Evolutionary conservation across 2,113 vertebrate genomes (phyloP).

Genomic region (Entomyzon cyanotis): DNA sequence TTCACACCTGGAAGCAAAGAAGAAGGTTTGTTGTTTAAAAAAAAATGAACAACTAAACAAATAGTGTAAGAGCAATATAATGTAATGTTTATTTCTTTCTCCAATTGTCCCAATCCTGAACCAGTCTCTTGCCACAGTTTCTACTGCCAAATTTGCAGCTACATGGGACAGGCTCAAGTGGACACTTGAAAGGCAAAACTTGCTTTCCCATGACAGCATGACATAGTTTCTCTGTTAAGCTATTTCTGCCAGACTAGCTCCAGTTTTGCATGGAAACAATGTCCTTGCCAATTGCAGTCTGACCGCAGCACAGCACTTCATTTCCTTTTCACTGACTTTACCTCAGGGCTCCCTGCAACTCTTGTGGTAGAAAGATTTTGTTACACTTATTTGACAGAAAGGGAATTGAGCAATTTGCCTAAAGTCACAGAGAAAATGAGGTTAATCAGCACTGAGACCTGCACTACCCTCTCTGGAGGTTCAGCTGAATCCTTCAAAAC

Average conservation of each 20-base stretch:
- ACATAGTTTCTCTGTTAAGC: neutral
- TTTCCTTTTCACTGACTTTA: neutral
- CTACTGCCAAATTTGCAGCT: neutral
- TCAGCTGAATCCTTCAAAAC: neutral
- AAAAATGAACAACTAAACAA: neutral
- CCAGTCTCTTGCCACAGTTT: neutral
- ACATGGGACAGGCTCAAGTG: neutral
- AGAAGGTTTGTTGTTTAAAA: neutral
- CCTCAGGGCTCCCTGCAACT: neutral
- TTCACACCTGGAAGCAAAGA: neutral
- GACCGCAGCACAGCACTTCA: neutral
- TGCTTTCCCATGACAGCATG: neutral
- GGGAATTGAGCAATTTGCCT: neutral
- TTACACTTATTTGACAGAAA: neutral
- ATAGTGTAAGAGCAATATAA: neutral
- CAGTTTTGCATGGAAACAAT: neutral
- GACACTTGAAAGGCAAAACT: neutral
- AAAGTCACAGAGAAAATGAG: neutral
- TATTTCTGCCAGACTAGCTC: neutral
- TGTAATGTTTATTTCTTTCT: neutral
- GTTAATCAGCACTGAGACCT: neutral
- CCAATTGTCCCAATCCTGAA: neutral
- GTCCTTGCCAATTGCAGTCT: neutral
- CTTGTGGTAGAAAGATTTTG: neutral
- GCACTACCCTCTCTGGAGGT: neutral